Base-by-base conservation (phyloP, 2,797 vertebrate species). In the Eurystomus glaucurus region DNA sequence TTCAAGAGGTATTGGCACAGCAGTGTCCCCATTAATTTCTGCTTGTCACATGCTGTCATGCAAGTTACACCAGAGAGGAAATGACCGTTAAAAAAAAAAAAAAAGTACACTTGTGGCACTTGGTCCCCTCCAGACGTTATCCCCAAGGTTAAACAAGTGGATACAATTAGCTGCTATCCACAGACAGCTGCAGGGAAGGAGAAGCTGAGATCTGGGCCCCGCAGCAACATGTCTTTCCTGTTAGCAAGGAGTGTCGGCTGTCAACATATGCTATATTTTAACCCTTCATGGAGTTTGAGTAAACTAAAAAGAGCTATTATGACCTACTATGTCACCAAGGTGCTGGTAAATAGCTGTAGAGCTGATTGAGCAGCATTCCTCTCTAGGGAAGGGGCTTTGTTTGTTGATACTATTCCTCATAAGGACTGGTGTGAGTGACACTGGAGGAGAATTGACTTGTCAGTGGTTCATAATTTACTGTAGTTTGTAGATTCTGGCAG, bases 21-120 rank as follows among this genome's bases (percentile, higher is more conserved):
- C 98, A 98, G 97, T 98, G 98, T 98, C 98, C 98, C 98, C 98
- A 98, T 98, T 98, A 98, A 98, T 98, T 98, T 98, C 98, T 98
- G 96, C 98, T 98, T 98, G 98, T 98, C 98, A 98, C 98, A 98
- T 98, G 98, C 98, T 98, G 98, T 98, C 98, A 98, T 98, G 98
- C 98, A 98, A 98, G 98, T 98, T 98, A 98, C 97, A 98, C 98
- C 98, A 98, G 98, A 98, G 97, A 99, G 98, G 98, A 99, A 99
- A 98, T 98, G 98, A 97, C 98, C 97, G 98, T 98, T 98, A 97
- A 95, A 97, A 98, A 95, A 87, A 33, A n/a, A n/a, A 31, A 31
- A 28, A n/a, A 20, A 97, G 96, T 97, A 57, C 6, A 90, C 97
- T 98, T 98, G 98, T 98, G 97, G 98, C 97, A 95, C 97, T 98